Evolutionary conservation across 2,113 vertebrate genomes (phyloP), one percentile per base, ranked within the genome.

Genomic region (Prochilodus magdalenae): DNA sequence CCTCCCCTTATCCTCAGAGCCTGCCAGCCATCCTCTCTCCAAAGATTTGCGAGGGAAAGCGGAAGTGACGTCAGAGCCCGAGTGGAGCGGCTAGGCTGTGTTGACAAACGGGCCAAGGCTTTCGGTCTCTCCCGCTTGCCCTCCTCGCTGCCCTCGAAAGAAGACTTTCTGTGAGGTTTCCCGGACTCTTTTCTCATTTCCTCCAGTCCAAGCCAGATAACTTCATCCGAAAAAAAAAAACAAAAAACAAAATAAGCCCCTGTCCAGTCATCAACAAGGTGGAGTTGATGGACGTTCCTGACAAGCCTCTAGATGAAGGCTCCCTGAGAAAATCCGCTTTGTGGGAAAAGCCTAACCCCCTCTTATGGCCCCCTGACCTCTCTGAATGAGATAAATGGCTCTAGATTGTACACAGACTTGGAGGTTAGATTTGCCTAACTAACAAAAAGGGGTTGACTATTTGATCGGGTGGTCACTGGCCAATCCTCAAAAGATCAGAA

Each of bases 1-100:
- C 79, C 47, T 59, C 60, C 69, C 59, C 33, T 66, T 44, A 55
- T n/a, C 67, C 67, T 62, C 44, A 33, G 29, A 44, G 40, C 40
- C 40, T 65, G 65, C 44, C 69, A 66, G 65, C 44, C 69, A 80
- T 59, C 82, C 85, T 55, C 74, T 66, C 65, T 53, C 70, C 29
- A 22, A 55, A 20, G 18, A 86, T 85, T 74, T 80, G 81, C 80
- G 87, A 59, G n/a, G 83, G 27, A 49, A 81, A 85, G 75, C 90
- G 93, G 92, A 93, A 89, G 73, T 94, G 93, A 93, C 92, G 91
- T 86, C 27, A 27, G 26, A n/a, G n/a, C 22, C 73, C 18, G 49
- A 67, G 26, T 47, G 49, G 51, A 33, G 47, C 36, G 15, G 22
- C 24, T 60, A 60, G 1, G 24, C 8, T 60, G 15, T 81, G 72